phyloP scores from a whole-genome alignment of 2,888 invertebrate genomes.

The Flexamia atlantica region DNA sequence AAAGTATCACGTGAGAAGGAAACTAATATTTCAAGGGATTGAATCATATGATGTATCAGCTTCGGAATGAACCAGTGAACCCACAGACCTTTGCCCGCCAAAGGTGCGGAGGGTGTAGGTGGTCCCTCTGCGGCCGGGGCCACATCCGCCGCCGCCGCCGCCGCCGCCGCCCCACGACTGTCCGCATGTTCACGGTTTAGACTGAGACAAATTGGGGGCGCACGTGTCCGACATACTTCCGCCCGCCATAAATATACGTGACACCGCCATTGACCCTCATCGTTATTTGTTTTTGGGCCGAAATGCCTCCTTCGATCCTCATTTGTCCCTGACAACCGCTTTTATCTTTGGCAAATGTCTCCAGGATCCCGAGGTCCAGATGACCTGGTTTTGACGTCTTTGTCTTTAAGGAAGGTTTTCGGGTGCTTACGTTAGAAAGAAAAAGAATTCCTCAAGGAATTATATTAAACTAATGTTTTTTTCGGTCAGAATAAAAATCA shows the following conservation, averaged over 20 bases:
- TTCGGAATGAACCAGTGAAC: no score
- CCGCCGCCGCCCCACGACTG: slow-evolving; percentile 20
- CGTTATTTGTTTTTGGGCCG: slow-evolving; percentile 58
- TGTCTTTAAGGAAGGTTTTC: neutral
- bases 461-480: no score
- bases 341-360: slow-evolving; percentile 27
- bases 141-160: slow-evolving; percentile 65
- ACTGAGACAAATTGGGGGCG: slow-evolving; percentile 54
- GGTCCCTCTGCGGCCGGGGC: slow-evolving; percentile 66
- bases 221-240: slow-evolving; percentile 61
- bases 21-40: no score
- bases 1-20: no score
- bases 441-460: no score
- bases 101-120: slow-evolving; percentile 65
- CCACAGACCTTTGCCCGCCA: no score
- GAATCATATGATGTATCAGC: no score
- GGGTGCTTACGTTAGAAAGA: no score
- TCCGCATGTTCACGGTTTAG: slow-evolving; percentile 28
- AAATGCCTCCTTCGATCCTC: slow-evolving; percentile 29
- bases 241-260: slow-evolving; percentile 26
- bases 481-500: no score
- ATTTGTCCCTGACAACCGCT: slow-evolving; percentile 24
- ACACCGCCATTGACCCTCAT: slow-evolving; percentile 37
- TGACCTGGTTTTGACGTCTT: slow-evolving; percentile 22
- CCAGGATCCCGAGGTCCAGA: neutral